Evolutionary conservation across 1,140 invertebrate species (phyloP), one percentile per base, ranked within the genome.

Genomic region (Atta colombica): DNA sequence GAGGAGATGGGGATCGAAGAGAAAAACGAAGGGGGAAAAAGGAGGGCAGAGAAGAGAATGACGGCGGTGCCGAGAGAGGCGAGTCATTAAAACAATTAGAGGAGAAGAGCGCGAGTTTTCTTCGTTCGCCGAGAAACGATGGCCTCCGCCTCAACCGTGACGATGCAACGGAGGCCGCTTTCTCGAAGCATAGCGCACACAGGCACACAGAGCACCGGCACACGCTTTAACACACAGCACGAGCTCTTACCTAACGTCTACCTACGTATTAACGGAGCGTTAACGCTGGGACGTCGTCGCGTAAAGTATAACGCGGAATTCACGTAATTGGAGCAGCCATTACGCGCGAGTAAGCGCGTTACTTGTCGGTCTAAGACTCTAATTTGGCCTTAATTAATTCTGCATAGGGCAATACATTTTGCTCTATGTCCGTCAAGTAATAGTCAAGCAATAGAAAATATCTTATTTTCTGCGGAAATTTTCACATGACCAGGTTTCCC

Each of bases 71-170:
- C 69, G 69, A 75, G 87, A 87, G 88, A 90, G 72, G 88, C 69
- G 89, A 92, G 93, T 93, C 94, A 94, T 94, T 94, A 94, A 94
- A 93, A 92, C 93, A 94, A 94, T 94, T 93, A 92, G 89, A 91
- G 85, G 90, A 91, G 88, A 89, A 90, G 87, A 91, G 71, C 88
- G 85, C 66, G 25, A 87, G 89, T 89, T 89, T 90, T 89, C 88
- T 84, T 84, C 72, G 77, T 85, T 85, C 88, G 21, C 35, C 74
- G 14, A 85, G 88, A 69, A 75, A 80, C 80, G 66, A 87, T 66
- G 60, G 66, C 66, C 88, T 87, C 81, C 53, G 66, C 66, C 28
- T 39, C 39, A 66, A 77, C 88, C 85, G 60, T 82, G 77, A 90
- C 77, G 88, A 58, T 69, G 88, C 78, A 63, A 74, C 88, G 72